Evolutionary conservation across 2,888 invertebrate genomes (phyloP).

Genomic region (Ommatoiulus sabulosus): DNA sequence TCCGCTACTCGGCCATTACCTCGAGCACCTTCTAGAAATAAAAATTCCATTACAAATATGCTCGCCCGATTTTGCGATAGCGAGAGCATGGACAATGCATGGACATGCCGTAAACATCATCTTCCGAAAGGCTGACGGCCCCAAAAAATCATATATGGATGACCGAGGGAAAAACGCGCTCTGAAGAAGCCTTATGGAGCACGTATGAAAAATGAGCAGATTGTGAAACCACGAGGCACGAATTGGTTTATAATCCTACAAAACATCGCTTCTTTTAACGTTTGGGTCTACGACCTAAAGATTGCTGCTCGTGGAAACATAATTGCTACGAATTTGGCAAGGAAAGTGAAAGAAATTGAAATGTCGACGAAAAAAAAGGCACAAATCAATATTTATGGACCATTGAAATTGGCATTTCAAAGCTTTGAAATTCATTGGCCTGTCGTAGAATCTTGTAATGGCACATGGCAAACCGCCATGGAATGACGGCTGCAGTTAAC

Average conservation of each 20-base stretch:
- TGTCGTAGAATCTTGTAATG: background rate
- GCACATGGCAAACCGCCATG: background rate
- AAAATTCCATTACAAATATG: slow-evolving; percentile 34
- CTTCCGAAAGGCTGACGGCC: slow-evolving; percentile 11
- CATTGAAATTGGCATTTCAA: background rate
- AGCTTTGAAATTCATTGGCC: background rate
- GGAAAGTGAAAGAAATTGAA: slow-evolving; percentile 27
- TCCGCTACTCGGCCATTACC: slow-evolving; percentile 16
- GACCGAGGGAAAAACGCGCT: background rate
- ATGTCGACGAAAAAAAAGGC: background rate
- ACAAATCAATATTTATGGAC: background rate
- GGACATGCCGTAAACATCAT: background rate
- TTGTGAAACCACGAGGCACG: background rate
- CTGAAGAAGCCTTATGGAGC: background rate
- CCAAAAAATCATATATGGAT: slow-evolving; percentile 7
- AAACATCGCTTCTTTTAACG: background rate
- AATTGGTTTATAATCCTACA: background rate
- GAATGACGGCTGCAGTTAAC: background rate
- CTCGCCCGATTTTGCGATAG: background rate
- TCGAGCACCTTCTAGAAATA: background rate
- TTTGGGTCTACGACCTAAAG: background rate
- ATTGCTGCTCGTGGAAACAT: background rate
- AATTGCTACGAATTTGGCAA: slow-evolving; percentile 5
- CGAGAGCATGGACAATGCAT: background rate
- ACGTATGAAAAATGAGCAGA: slow-evolving; percentile 8